These are phyloP conservation scores for Eulemur macaco DNA, from an alignment of 2,113 vertebrate species.

Conservation along the genomic window DNA sequence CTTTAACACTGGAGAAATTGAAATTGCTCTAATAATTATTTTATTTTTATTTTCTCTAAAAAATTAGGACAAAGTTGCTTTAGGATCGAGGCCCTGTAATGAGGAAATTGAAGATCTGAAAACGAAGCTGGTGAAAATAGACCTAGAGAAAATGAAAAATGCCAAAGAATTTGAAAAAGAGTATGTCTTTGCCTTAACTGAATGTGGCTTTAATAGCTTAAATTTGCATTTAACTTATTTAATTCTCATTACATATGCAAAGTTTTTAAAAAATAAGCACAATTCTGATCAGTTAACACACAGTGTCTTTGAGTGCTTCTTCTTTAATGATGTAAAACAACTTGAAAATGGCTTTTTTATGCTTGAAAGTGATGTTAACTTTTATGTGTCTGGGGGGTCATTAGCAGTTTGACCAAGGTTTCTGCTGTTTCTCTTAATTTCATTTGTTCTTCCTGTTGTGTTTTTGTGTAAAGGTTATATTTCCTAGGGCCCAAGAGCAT, in stretches of 20 bases:
- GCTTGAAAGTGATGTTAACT: background rate
- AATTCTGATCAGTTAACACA: background rate
- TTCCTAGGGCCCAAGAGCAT: background rate
- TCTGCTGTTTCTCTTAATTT: background rate
- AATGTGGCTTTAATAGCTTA: background rate
- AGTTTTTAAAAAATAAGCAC: background rate
- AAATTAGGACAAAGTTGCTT: conserved; percentile 81
- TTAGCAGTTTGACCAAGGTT: background rate
- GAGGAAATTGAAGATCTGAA: conserved; percentile 88
- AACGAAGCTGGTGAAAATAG: conserved; percentile 85
- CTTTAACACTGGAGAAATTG: background rate
- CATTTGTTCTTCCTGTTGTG: background rate
- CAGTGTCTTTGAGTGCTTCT: background rate
- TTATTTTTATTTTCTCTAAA: background rate
- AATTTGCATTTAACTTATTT: background rate
- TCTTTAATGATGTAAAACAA: background rate
- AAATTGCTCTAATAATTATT: background rate
- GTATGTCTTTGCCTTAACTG: conserved; percentile 83
- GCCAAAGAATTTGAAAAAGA: conserved; percentile 84
- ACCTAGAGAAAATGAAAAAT: conserved; percentile 87
- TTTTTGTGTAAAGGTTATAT: background rate
- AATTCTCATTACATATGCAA: background rate
- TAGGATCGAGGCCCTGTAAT: conserved; percentile 82
- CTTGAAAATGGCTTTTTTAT: background rate
- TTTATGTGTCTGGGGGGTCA: background rate